Conservation (phyloP, 2,888 invertebrate species). For the Brachynemurus nebulosus region DNA sequence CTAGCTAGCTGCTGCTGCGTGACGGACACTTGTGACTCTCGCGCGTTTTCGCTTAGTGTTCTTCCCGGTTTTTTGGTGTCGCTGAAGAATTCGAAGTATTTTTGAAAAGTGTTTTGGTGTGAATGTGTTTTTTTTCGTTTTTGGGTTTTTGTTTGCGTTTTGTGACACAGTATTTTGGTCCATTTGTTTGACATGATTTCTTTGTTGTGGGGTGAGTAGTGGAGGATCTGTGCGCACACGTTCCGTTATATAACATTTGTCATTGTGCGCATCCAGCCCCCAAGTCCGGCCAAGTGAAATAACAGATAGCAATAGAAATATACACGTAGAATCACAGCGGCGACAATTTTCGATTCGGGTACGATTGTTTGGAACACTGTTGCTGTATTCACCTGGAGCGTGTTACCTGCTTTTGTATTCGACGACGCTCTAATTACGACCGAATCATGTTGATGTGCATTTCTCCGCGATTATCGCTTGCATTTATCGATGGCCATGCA, state of each 20-base stretch:
- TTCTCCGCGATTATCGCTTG: no score
- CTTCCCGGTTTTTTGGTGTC: no score
- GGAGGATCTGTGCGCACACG: slow-evolving; percentile 2
- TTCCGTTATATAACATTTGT: slow-evolving; percentile 20
- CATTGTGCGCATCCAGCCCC: slow-evolving; percentile 20
- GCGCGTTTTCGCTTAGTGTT: no score
- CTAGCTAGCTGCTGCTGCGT: no score
- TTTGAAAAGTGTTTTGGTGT: no score
- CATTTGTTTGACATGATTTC: no score
- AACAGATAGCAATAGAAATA: neutral
- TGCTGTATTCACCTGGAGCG: slow-evolving; percentile 53
- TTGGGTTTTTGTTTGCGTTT: no score
- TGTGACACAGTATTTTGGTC: no score
- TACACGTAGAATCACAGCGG: neutral
- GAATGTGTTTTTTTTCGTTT: no score
- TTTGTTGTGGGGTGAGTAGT: slow-evolving; percentile 21
- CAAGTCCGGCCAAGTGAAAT: slow-evolving; percentile 20
- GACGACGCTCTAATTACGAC: slow-evolving; percentile 11
- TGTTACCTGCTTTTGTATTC: slow-evolving; percentile 2
- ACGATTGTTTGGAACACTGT: slow-evolving; percentile 53
- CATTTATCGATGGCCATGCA: no score
- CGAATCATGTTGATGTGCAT: slow-evolving; percentile 26
- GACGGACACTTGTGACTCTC: no score
- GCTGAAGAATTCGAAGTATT: no score
- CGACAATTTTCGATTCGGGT: neutral